These are phyloP conservation scores for Scaptomyza tumidula DNA, from an alignment of 2,888 invertebrate genomes.

Conservation along the genomic window DNA sequence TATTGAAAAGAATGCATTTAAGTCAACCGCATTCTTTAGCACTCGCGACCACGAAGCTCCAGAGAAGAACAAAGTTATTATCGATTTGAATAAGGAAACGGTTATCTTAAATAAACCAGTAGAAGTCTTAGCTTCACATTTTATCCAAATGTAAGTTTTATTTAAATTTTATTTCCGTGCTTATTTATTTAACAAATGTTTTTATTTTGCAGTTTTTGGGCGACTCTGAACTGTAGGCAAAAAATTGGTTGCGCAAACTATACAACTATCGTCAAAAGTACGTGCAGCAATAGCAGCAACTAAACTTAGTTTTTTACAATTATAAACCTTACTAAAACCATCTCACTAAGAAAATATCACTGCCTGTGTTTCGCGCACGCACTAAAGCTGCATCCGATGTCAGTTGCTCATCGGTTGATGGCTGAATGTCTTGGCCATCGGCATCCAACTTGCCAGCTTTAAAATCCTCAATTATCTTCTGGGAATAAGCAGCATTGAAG, in stretches of 20 bases:
- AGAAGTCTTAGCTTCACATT: constrained; percentile 85
- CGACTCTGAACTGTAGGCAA: constrained; percentile 88
- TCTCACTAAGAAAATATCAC: constrained; percentile 89
- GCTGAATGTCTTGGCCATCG: constrained; percentile 89
- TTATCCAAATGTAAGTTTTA: constrained; percentile 87
- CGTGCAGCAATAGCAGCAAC: constrained; percentile 83
- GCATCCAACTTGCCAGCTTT: constrained; percentile 89
- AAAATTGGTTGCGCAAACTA: constrained; percentile 91
- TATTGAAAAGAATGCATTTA: constrained; percentile 89
- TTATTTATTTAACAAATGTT: constrained; percentile 21
- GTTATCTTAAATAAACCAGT: constrained; percentile 86
- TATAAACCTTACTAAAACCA: constrained; percentile 63
- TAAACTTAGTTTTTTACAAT: constrained; percentile 20
- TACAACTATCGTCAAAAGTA: constrained; percentile 88
- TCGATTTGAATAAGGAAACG: constrained; percentile 89
- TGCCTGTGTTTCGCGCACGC: constrained; percentile 90
- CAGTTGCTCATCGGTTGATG: constrained; percentile 89
- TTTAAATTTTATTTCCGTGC: neutral
- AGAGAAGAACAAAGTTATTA: constrained; percentile 86
- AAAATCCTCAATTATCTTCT: constrained; percentile 91
- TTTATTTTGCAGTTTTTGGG: constrained; percentile 87
- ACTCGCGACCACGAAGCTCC: constrained; percentile 87
- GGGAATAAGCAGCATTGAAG: constrained; percentile 91
- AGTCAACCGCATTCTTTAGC: constrained; percentile 86
- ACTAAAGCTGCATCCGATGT: constrained; percentile 89